These are phyloP conservation scores for Oscheius sp. DNA, from an alignment of 2,888 invertebrate genomes.

Conservation along the genomic window DNA sequence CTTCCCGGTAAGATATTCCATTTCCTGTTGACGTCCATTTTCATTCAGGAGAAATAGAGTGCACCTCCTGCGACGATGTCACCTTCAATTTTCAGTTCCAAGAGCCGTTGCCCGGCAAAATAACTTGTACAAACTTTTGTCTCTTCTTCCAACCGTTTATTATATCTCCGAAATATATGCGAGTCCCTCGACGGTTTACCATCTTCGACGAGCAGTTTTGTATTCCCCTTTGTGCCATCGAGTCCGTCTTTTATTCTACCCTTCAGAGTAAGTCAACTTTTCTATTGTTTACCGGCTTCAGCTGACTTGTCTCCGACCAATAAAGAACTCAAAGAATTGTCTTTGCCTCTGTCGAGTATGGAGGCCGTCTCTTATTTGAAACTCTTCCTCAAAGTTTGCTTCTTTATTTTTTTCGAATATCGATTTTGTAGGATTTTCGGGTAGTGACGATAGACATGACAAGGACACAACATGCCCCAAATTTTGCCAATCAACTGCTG, in stretches of 20 bases:
- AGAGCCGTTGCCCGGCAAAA: slow-evolving; percentile 78
- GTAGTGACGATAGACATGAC: slow-evolving; percentile 57
- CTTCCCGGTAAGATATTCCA: slow-evolving; percentile 3
- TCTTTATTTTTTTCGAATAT: neutral
- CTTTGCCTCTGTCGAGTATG: slow-evolving; percentile 45
- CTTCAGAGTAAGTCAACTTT: slow-evolving; percentile 18
- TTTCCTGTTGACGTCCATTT: neutral
- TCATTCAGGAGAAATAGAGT: slow-evolving; percentile 77
- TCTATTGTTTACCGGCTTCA: slow-evolving; percentile 34
- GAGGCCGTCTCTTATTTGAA: slow-evolving; percentile 46
- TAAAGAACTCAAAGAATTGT: slow-evolving; percentile 37
- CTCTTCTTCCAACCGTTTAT: slow-evolving; percentile 74
- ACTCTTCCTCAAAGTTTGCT: slow-evolving; percentile 40
- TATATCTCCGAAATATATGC: slow-evolving; percentile 6
- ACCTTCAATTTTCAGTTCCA: slow-evolving; percentile 56
- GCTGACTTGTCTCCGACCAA: slow-evolving; percentile 22
- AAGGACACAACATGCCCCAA: slow-evolving; percentile 50
- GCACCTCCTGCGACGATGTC: slow-evolving; percentile 82
- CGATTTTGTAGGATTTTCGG: slow-evolving; percentile 57
- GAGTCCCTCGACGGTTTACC: slow-evolving; percentile 48
- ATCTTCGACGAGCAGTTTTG: slow-evolving; percentile 48
- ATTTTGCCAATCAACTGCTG: slow-evolving; percentile 54
- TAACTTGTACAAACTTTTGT: slow-evolving; percentile 92
- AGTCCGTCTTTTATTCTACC: slow-evolving; percentile 27
- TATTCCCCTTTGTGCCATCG: slow-evolving; percentile 40